These are phyloP conservation scores for Aplodontia rufa DNA, from an alignment of 2,113 vertebrate species.

Conservation along the genomic window DNA sequence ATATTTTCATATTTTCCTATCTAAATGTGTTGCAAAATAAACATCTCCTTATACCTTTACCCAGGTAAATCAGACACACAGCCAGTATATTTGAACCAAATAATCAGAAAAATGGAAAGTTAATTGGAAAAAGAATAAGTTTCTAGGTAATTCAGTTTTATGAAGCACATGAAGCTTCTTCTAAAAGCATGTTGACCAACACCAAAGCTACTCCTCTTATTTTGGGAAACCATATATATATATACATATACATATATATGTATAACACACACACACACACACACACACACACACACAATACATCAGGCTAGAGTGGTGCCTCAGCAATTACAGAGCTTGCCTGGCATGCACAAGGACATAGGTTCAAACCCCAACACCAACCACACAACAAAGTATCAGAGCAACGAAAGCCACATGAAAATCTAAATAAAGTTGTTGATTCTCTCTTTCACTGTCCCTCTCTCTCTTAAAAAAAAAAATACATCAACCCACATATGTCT, in stretches of 20 bases:
- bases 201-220: neutral
- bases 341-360: no score
- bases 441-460: no score
- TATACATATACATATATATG: no score
- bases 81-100: neutral
- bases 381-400: no score
- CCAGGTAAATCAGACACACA: neutral
- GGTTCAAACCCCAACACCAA: no score
- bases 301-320: no score
- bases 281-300: no score
- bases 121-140: neutral
- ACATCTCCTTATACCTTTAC: neutral
- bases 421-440: no score
- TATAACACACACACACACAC: no score
- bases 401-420: no score
- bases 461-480: constrained; percentile 32
- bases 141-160: neutral
- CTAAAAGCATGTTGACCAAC: constrained; percentile 12
- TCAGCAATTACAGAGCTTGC: no score
- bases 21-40: constrained; percentile 11
- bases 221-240: neutral
- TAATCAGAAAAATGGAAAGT: neutral
- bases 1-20: constrained; percentile 29
- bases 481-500: neutral
- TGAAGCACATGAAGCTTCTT: neutral